Percentiles rank a stretch among this genome's conserved stretches.
Evolutionary conservation across 30 jellyfish, hydroid and myxozoan genomes (phyloP).

Genomic region (Phacellophora camtschatica): DNA sequence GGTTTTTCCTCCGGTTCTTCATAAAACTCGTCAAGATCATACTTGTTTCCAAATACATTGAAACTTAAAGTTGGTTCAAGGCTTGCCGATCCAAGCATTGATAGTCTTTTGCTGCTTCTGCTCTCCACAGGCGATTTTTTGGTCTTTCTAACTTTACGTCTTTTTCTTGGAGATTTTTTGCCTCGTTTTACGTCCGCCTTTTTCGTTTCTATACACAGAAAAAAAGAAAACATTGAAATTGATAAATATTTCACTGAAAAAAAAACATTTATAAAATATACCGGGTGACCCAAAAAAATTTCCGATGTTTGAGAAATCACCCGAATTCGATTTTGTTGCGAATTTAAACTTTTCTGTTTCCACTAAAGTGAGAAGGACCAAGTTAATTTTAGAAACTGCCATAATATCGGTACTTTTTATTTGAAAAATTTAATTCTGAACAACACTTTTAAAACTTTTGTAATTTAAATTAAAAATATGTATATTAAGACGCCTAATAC

Average conservation of each 20-base stretch:
- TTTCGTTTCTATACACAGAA: neutral
- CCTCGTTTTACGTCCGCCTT: neutral
- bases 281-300: too few relatives aligned
- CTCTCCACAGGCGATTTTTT: neutral
- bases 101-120: neutral
- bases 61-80: constrained; percentile 60
- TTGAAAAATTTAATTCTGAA: too few relatives aligned
- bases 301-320: too few relatives aligned
- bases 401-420: too few relatives aligned
- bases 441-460: too few relatives aligned
- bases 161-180: neutral
- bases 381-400: too few relatives aligned
- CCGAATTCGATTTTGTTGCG: too few relatives aligned
- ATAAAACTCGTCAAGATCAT: constrained; percentile 57
- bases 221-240: neutral
- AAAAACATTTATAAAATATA: too few relatives aligned
- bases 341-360: too few relatives aligned
- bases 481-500: too few relatives aligned
- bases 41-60: constrained; percentile 48
- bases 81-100: constrained; percentile 61
- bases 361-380: too few relatives aligned
- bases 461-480: too few relatives aligned
- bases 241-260: neutral
- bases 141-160: neutral
- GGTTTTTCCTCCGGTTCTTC: constrained; percentile 35